Evolutionary conservation across 2,797 vertebrate species (phyloP).

Genomic region (Tapirus indicus): DNA sequence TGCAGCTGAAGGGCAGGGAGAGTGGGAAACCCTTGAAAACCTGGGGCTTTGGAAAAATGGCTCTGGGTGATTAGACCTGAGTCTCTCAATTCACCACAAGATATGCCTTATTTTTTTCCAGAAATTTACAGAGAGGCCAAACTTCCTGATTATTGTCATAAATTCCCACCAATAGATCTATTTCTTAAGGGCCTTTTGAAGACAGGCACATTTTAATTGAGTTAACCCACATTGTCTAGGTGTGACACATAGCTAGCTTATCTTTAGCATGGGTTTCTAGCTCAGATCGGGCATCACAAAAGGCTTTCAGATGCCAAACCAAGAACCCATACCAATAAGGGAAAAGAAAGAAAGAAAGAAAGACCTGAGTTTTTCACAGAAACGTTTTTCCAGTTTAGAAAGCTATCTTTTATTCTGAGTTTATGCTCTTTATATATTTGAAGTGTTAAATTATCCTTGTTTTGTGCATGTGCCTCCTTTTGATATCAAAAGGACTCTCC

Average conservation of each 20-base stretch:
- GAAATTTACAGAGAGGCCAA: neutral
- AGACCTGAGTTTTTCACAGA: neutral
- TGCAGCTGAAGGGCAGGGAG: neutral
- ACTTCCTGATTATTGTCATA: neutral
- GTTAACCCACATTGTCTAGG: neutral
- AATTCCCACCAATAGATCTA: neutral
- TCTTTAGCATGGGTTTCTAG: neutral
- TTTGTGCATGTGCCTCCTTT: neutral
- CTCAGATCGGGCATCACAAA: neutral
- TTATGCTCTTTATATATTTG: neutral
- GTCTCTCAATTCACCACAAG: neutral
- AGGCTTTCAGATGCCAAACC: neutral
- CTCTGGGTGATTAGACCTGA: neutral
- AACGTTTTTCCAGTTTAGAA: constrained; percentile 14
- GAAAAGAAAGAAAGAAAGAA: neutral
- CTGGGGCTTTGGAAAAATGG: neutral
- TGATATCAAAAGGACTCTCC: neutral
- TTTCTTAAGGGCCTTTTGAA: neutral
- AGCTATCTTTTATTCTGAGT: neutral
- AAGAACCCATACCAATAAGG: neutral
- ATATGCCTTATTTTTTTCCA: neutral
- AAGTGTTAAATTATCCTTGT: neutral
- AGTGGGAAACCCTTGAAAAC: neutral
- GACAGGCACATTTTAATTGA: neutral
- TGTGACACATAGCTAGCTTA: neutral